Evolutionary conservation across 2,113 vertebrate genomes (phyloP).

Genomic region (Proterorhinus semilunaris): DNA sequence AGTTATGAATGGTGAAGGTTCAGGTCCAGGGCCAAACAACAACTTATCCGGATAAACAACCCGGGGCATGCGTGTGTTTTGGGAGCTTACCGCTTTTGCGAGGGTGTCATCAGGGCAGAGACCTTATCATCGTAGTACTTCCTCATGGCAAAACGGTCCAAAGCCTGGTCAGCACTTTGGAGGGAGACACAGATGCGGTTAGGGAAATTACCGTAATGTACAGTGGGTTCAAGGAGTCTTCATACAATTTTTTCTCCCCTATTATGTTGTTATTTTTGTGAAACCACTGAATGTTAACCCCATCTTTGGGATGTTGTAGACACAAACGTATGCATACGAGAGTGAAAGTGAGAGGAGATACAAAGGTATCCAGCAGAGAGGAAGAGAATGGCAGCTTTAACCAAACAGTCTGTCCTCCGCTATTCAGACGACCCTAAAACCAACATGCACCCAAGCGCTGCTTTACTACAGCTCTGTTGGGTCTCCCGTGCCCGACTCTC

Average conservation of each 20-base stretch:
- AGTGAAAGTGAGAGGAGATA: constrained; percentile 67
- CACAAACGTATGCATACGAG: constrained; percentile 35
- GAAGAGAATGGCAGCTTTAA: constrained; percentile 71
- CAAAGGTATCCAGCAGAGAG: constrained; percentile 71
- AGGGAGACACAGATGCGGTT: constrained; percentile 49
- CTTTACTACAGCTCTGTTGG: constrained; percentile 54
- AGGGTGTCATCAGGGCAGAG: constrained; percentile 92
- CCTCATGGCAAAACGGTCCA: constrained; percentile 98
- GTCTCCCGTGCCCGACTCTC: constrained; percentile 27
- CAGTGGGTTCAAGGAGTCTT: too few species aligned
- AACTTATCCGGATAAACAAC: constrained; percentile 1
- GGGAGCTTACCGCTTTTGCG: constrained; percentile 88
- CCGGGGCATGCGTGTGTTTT: constrained; percentile 42
- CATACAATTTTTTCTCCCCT: too few species aligned
- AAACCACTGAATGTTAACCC: constrained; percentile 17
- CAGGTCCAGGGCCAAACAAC: background rate
- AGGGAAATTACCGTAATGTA: constrained; percentile 60
- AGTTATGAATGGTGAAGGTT: constrained; percentile 36
- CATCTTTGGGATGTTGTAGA: constrained; percentile 41
- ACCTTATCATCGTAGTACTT: constrained; percentile 98
- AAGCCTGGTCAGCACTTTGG: constrained; percentile 92
- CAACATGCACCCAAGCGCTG: constrained; percentile 62
- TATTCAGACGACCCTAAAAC: constrained; percentile 69
- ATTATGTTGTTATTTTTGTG: too few species aligned
- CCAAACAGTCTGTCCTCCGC: constrained; percentile 75